Conservation (phyloP, 1,140 invertebrate genomes). For the Cotesia glomerata region DNA sequence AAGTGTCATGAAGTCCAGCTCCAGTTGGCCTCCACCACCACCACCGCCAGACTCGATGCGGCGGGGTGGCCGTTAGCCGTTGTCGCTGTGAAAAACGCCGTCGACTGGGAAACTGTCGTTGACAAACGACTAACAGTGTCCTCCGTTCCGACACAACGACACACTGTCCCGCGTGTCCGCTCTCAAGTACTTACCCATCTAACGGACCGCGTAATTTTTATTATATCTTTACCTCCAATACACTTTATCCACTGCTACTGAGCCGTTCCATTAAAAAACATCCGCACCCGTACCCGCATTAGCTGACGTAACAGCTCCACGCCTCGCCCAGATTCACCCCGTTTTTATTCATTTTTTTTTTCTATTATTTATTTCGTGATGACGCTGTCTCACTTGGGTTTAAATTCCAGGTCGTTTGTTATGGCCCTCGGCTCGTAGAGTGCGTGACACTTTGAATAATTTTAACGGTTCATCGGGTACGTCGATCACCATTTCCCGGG, state of each 20-base stretch:
- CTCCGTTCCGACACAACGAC: neutral
- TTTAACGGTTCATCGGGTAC: neutral
- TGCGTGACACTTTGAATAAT: slow-evolving; percentile 9
- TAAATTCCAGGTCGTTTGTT: neutral
- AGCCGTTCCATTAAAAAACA: neutral
- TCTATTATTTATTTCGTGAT: too few species aligned
- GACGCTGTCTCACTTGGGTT: neutral
- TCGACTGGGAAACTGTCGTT: slow-evolving; percentile 25
- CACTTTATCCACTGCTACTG: neutral
- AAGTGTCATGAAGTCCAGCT: neutral
- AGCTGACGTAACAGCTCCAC: too few species aligned
- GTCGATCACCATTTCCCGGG: slow-evolving; percentile 3
- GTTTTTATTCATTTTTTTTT: too few species aligned
- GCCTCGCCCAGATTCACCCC: too few species aligned
- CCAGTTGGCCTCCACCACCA: neutral
- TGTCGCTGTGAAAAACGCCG: slow-evolving; percentile 25
- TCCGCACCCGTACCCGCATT: too few species aligned
- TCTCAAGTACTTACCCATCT: slow-evolving; percentile 16
- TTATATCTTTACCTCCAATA: neutral
- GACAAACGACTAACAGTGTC: slow-evolving; percentile 24
- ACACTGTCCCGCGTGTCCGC: neutral
- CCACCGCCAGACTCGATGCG: neutral
- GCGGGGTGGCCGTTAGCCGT: slow-evolving; percentile 10
- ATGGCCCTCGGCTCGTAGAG: neutral
- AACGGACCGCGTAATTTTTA: slow-evolving; percentile 3